phyloP scores from a whole-genome alignment of 1,140 invertebrate species.

The Brachionus sp. region DNA sequence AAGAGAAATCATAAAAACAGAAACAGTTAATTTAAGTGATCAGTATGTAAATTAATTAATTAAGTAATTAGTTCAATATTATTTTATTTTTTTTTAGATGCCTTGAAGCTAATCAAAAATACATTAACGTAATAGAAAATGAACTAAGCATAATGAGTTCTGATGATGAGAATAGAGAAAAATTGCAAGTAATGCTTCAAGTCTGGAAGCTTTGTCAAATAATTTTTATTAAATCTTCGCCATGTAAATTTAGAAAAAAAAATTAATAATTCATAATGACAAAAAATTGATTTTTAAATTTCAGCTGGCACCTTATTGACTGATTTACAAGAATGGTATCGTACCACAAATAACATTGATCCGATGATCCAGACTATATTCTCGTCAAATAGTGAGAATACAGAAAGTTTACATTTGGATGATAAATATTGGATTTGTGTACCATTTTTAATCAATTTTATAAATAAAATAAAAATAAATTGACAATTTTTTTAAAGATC shows the following conservation, averaged over 20 bases:
- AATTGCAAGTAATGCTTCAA: not conserved
- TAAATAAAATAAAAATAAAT: not conserved
- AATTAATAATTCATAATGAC: not conserved
- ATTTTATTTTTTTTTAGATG: not conserved
- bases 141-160: not conserved
- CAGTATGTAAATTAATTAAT: not conserved
- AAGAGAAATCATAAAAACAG: not conserved
- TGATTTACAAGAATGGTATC: conserved; percentile 35
- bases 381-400: not conserved
- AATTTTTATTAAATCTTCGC: conserved; percentile 43
- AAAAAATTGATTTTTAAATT: not conserved
- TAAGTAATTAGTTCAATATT: too few relatives aligned
- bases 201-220: conserved; percentile 40
- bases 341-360: conserved; percentile 27
- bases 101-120: conserved; percentile 37
- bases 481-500: not conserved
- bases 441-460: not conserved
- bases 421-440: conserved; percentile 37
- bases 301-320: not conserved
- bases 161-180: not conserved
- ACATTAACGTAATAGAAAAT: conserved; percentile 33
- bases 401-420: not conserved
- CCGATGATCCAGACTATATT: conserved; percentile 8
- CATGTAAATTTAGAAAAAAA: not conserved
- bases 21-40: conserved; percentile 16